Percentiles rank a stretch among this genome's conserved stretches.
phyloP scores from a whole-genome alignment of 2,797 vertebrate genomes.

The Semaprochilodus insignis region DNA sequence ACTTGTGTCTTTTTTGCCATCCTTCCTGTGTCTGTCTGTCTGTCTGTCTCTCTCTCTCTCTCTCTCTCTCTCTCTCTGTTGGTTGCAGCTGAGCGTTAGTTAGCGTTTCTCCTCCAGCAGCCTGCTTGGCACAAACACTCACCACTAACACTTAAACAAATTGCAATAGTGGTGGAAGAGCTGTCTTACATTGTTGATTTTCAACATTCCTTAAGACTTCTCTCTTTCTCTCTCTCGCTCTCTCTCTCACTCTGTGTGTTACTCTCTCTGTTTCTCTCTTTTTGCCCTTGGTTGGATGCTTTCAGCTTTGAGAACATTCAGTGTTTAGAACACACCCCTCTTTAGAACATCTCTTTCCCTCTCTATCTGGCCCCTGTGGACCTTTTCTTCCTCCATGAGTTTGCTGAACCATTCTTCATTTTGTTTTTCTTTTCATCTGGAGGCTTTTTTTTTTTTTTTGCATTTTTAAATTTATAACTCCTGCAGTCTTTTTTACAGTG shows the following conservation, averaged over 20 bases:
- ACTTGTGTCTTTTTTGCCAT: not conserved
- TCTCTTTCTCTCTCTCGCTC: conserved; percentile 11
- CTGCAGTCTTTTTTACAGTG: not conserved
- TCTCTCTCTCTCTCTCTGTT: not conserved
- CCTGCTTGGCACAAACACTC: conserved; percentile 72
- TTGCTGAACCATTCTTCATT: conserved; percentile 38
- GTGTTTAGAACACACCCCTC: conserved; percentile 41
- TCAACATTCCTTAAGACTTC: conserved; percentile 54
- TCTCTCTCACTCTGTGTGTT: conserved; percentile 23
- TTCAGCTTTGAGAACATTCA: conserved; percentile 48
- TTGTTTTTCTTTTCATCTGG: conserved; percentile 32
- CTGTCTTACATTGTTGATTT: conserved; percentile 64
- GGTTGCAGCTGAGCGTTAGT: not conserved
- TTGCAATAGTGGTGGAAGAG: conserved; percentile 64
- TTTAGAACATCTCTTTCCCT: conserved; percentile 42
- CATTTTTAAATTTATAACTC: not conserved
- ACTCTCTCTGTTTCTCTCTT: conserved; percentile 26
- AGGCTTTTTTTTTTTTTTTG: conserved; percentile 34
- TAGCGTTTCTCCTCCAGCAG: conserved; percentile 62
- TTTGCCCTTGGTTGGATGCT: conserved; percentile 48
- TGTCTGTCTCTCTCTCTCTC: not conserved
- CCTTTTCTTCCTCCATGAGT: conserved; percentile 45
- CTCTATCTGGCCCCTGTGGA: conserved; percentile 34
- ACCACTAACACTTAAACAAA: conserved; percentile 77
- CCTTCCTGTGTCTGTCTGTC: conserved; percentile 30